Percentiles rank a stretch among this genome's conserved stretches.
Evolutionary conservation across 2,797 vertebrate species (phyloP).

Genomic region (Sebastes nivosus): DNA sequence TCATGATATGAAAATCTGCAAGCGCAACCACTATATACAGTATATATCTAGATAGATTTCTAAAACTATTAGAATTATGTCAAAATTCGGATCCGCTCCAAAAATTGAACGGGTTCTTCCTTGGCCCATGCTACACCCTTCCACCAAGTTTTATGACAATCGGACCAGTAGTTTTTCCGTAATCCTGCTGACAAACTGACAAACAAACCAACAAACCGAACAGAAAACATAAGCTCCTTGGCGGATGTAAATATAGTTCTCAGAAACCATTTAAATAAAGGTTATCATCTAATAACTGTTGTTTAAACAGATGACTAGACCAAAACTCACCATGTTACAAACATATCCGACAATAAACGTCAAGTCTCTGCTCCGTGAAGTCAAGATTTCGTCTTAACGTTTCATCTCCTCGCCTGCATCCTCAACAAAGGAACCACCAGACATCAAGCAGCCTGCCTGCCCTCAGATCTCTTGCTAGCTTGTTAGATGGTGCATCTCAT

Average conservation of each 20-base stretch:
- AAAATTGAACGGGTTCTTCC: no score
- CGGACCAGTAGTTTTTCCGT: no score
- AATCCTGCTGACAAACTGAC: no score
- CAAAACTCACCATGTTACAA: not conserved
- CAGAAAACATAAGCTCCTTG: no score
- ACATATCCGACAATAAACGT: not conserved
- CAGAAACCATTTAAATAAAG: not conserved
- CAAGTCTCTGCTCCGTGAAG: not conserved
- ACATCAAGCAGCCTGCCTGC: not conserved
- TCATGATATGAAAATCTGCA: not conserved
- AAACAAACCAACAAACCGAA: no score
- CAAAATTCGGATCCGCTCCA: no score
- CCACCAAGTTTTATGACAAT: no score
- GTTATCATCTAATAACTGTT: not conserved
- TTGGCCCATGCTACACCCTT: no score
- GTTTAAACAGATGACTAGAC: not conserved
- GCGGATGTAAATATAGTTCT: not conserved
- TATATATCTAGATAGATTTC: not conserved
- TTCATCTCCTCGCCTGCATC: not conserved
- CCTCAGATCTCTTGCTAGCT: not conserved
- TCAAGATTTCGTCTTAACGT: not conserved
- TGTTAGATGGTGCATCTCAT: not conserved
- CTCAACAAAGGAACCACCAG: not conserved
- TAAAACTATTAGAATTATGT: not conserved
- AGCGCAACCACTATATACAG: not conserved